These are phyloP conservation scores for Metallyticus violacea DNA, from an alignment of 2,888 invertebrate species.

Conservation along the genomic window DNA sequence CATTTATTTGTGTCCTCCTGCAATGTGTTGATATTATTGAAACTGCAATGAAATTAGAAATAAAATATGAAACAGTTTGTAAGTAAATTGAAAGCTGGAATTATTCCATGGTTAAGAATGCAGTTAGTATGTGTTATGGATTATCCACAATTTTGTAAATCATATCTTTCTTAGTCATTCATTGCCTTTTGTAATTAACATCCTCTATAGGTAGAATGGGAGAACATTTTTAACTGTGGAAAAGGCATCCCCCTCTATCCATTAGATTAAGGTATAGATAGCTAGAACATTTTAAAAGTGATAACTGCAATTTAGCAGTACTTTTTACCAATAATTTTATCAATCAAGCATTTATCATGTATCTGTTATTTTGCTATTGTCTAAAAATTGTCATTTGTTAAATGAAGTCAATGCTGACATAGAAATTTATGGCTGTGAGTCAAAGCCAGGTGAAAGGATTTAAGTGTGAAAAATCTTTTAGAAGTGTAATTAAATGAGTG, in stretches of 20 bases:
- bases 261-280: not conserved
- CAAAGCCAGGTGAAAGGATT: not conserved
- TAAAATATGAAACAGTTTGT: not conserved
- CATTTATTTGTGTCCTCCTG: too few species aligned
- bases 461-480: not conserved
- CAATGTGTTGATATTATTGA: too few species aligned
- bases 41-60: too few species aligned
- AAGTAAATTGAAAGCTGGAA: not conserved
- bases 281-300: not conserved
- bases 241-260: not conserved
- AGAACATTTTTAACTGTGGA: not conserved
- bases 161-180: not conserved
- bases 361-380: not conserved
- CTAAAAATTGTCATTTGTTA: not conserved
- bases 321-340: not conserved
- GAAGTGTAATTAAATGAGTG: not conserved
- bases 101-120: not conserved
- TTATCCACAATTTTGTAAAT: not conserved
- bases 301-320: not conserved
- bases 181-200: not conserved
- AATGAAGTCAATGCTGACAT: not conserved
- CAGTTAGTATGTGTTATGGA: not conserved
- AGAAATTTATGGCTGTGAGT: not conserved
- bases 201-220: too few species aligned
- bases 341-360: not conserved